phyloP scores from a whole-genome alignment of 2,797 vertebrate genomes.

The Chaenodraco wilsoni region DNA sequence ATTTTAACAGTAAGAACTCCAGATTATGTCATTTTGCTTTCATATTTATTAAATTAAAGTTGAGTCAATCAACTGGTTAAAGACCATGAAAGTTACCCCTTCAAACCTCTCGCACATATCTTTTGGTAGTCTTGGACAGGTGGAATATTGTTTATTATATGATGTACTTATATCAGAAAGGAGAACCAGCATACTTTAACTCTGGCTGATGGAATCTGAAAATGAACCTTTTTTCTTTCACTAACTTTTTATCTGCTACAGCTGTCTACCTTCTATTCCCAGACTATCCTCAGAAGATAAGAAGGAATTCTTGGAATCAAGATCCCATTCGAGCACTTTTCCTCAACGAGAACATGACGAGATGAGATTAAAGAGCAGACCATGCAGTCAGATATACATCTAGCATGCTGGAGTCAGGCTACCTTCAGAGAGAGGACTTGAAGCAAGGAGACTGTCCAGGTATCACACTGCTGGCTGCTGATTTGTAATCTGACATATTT shows the following conservation, averaged over 20 bases:
- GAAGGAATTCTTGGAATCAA: conserved; percentile 68
- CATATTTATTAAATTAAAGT: conserved; percentile 4
- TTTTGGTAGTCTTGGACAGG: not conserved
- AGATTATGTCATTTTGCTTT: not conserved
- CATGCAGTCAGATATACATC: conserved; percentile 57
- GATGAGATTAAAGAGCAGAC: conserved; percentile 65
- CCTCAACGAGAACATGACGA: conserved; percentile 37
- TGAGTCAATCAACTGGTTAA: not conserved
- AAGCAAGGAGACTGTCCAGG: conserved; percentile 36
- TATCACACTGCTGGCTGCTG: not conserved
- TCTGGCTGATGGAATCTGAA: conserved; percentile 30
- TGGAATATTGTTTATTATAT: not conserved
- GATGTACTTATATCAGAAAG: conserved; percentile 17
- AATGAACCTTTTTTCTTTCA: conserved; percentile 21
- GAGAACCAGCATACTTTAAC: conserved; percentile 1
- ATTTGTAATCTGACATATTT: not conserved
- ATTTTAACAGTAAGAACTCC: not conserved
- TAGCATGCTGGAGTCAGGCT: conserved; percentile 17
- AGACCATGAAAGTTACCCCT: not conserved
- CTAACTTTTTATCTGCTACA: conserved; percentile 34
- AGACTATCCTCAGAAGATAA: conserved; percentile 57
- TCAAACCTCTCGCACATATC: not conserved
- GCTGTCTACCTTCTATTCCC: conserved; percentile 27
- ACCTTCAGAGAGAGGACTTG: conserved; percentile 34
- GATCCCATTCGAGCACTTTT: conserved; percentile 41